Conservation (phyloP, 1,140 invertebrate species). For the Drosophila fuyamai region DNA sequence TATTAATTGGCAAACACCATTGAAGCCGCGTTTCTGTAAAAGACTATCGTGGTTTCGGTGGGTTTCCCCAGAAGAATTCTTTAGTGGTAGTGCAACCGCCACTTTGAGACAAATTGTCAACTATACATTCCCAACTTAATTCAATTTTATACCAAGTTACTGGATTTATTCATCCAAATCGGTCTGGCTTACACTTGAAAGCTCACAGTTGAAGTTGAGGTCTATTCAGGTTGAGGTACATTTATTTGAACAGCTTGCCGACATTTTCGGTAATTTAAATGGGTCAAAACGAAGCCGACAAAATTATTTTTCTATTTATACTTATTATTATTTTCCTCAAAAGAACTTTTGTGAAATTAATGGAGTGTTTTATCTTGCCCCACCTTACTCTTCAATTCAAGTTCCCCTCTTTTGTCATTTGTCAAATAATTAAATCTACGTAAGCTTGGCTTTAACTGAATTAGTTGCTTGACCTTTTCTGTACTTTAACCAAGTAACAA, state of each 20-base stretch:
- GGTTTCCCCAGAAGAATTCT: constrained; percentile 7
- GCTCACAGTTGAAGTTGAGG: constrained; percentile 14
- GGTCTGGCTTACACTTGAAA: constrained; percentile 16
- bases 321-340: not conserved
- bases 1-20: constrained; percentile 56
- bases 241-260: constrained; percentile 39
- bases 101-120: constrained; percentile 43
- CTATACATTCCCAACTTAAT: constrained; percentile 22
- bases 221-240: constrained; percentile 25
- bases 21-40: constrained; percentile 3
- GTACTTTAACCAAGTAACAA: not conserved
- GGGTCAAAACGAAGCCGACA: constrained; percentile 15
- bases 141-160: constrained; percentile 25
- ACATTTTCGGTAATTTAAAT: constrained; percentile 19
- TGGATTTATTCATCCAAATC: constrained; percentile 33
- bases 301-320: not conserved
- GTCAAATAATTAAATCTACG: not conserved
- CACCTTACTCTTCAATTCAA: not conserved
- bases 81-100: constrained; percentile 15
- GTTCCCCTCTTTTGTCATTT: not conserved
- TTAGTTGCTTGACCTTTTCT: not conserved
- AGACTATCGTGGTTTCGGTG: not conserved
- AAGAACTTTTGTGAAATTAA: not conserved
- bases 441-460: not conserved
- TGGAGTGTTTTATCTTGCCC: not conserved